Evolutionary conservation across 2,797 vertebrate genomes (phyloP), one percentile per base, ranked within the genome.

Genomic region (Myripristis jacobus): DNA sequence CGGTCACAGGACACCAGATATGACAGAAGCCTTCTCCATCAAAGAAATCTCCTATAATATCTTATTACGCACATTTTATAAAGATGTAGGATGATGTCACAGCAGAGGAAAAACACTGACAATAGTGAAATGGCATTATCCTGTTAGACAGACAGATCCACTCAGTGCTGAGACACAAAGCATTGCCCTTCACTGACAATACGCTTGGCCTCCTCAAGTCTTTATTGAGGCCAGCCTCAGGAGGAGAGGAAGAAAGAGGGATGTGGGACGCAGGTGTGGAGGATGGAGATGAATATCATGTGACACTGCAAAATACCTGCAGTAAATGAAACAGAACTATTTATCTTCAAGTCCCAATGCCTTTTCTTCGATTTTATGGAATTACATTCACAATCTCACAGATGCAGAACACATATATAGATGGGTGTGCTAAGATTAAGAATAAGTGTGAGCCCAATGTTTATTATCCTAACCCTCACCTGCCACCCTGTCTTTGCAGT

Each of bases 191-290:
- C 75, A 78, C 43, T 81, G 72, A 67, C 81, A 85, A 69, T 57
- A 60, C 13, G 44, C 69, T 50, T 67, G 53, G 69, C 56, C 67
- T 69, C 63, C 57, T 79, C 57, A 21, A 80, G 71, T 79, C 56
- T 84, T 75, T 81, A 78, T 85, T 76, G 75, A 92, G 72, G 72
- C 71, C 84, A 87, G 79, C 70, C 68, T 88, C 18, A 4, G 75
- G 77, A 76, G 51, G 67, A 58, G 50, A 25, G 68, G 82, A 72
- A 63, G 54, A 54, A 24, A 36, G 56, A 57, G 66, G 65, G 79
- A 89, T 72, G 43, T 79, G 76, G 81, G 77, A 82, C 73, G 65
- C 84, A 89, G 82, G 82, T 88, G 83, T 84, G 70, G 71, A 70
- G 59, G 59, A 77, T 65, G 43, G 54, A 83, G 78, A 81, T 29